Conservation (phyloP, 2,797 vertebrate genomes). For the Sebastes paucispinis region DNA sequence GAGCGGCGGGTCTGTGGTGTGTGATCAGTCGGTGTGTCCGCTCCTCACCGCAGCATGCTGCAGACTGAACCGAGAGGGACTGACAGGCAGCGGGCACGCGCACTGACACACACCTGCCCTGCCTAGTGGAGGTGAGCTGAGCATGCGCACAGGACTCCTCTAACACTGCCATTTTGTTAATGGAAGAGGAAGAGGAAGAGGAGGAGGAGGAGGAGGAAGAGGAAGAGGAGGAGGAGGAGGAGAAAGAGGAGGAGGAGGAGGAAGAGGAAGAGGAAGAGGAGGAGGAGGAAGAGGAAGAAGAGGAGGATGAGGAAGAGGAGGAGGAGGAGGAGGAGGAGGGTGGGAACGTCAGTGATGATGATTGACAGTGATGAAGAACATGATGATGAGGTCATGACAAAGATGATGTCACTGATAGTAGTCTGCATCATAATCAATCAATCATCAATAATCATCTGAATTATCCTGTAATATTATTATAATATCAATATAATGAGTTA, state of each 20-base stretch:
- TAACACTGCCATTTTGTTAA: conserved; percentile 75
- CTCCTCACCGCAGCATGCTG: conserved; percentile 47
- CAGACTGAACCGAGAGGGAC: conserved; percentile 49
- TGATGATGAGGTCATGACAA: background rate
- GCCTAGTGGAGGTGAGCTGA: conserved; percentile 77
- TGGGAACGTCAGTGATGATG: background rate
- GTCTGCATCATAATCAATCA: background rate
- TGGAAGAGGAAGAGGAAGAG: background rate
- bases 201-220: too few species aligned
- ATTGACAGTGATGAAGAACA: conserved; percentile 31
- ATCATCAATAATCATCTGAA: background rate
- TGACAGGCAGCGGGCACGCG: conserved; percentile 54
- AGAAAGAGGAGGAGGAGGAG: background rate
- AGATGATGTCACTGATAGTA: background rate
- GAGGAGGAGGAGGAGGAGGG: background rate
- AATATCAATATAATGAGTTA: too few species aligned
- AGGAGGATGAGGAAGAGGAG: background rate
- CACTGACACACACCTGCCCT: conserved; percentile 74
- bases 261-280: accelerated
- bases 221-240: background rate
- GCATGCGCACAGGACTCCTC: conserved; percentile 78
- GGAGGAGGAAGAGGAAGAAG: accelerated
- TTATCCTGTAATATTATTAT: too few species aligned
- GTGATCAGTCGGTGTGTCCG: conserved; percentile 14
- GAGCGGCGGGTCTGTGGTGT: background rate